Percentiles rank a stretch among this genome's conserved stretches.
These are phyloP conservation scores for Xerus inauris DNA, from an alignment of 2,113 vertebrate species.

Conservation along the genomic window DNA sequence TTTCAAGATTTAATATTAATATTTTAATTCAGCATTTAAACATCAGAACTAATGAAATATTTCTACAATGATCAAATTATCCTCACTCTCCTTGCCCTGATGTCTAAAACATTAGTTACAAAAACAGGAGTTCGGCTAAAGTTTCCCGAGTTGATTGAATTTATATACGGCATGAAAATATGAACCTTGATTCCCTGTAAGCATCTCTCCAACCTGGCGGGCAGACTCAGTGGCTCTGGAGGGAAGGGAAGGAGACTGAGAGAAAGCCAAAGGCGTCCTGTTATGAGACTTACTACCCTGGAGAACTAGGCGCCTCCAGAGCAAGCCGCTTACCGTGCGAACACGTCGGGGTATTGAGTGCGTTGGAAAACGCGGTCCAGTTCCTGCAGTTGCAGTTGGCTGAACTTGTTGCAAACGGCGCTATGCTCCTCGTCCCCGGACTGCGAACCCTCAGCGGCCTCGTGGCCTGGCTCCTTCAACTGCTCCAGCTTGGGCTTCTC, in stretches of 20 bases:
- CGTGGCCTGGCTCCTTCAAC: background rate
- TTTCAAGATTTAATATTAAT: background rate
- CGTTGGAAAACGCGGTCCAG: conserved; percentile 85
- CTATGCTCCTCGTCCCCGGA: conserved; percentile 78
- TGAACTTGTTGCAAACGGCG: conserved; percentile 81
- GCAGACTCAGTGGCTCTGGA: background rate
- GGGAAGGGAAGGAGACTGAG: background rate
- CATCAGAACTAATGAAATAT: background rate
- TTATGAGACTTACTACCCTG: background rate
- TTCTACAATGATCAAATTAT: background rate
- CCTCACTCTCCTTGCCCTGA: too few species aligned
- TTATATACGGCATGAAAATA: background rate
- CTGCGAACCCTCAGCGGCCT: background rate
- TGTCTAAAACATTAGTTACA: background rate
- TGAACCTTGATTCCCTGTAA: background rate
- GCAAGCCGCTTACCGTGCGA: conserved; percentile 78
- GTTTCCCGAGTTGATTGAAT: background rate
- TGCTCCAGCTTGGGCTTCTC: background rate
- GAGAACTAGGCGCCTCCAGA: background rate
- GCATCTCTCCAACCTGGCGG: background rate
- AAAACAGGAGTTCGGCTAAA: background rate
- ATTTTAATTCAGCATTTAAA: background rate
- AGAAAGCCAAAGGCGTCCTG: too few species aligned
- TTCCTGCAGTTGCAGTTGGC: conserved; percentile 83
- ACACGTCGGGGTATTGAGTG: conserved; percentile 85